phyloP scores from a whole-genome alignment of 2,113 vertebrate species.

The Paratilapia polleni region DNA sequence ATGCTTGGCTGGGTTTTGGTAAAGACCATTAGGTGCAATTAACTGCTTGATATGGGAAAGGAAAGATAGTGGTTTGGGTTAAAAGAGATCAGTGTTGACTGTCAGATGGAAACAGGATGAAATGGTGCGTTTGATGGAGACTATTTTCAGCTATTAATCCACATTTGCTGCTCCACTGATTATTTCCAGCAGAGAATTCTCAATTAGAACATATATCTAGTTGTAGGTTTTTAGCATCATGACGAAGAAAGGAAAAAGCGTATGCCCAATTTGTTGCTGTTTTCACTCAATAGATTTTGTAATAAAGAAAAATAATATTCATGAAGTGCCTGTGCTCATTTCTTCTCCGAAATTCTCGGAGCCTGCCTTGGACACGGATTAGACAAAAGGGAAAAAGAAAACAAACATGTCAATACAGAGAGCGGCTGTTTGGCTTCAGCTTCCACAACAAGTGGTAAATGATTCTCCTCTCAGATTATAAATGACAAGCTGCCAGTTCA shows the following conservation, averaged over 20 bases:
- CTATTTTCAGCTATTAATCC: background rate
- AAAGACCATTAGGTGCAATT: background rate
- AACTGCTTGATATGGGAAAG: too few relatives aligned
- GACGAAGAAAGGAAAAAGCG: background rate
- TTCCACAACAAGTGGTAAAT: constrained; percentile 35
- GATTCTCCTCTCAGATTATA: constrained; percentile 47
- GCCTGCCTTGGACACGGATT: background rate
- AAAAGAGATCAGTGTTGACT: background rate
- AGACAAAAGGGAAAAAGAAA: background rate
- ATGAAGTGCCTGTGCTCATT: background rate
- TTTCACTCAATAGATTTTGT: background rate
- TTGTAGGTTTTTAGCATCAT: background rate
- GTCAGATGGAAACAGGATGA: background rate
- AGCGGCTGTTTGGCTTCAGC: constrained; percentile 17
- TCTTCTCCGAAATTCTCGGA: background rate
- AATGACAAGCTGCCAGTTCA: constrained; percentile 26
- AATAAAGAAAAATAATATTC: background rate
- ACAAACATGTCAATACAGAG: constrained; percentile 1
- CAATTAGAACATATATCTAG: background rate
- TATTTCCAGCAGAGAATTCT: background rate
- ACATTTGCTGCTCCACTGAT: background rate
- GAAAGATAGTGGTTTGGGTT: background rate
- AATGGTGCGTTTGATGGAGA: background rate
- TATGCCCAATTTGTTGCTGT: background rate
- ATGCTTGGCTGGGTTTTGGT: accelerated